Evolutionary conservation across 2,113 vertebrate genomes (phyloP).

Genomic region (Albula glossodonta): DNA sequence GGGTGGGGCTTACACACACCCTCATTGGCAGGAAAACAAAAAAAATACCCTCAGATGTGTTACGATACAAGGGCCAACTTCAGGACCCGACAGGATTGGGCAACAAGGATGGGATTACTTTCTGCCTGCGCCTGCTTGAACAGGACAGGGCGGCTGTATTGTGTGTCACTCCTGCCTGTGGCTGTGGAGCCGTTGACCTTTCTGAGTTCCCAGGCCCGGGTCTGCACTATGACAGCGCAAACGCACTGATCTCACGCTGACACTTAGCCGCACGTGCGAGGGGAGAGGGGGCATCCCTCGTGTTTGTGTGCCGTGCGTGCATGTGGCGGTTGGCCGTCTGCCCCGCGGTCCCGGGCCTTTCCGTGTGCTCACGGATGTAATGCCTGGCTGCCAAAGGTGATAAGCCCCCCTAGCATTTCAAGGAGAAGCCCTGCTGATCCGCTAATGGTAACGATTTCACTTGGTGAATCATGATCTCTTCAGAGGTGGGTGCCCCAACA

Average conservation of each 20-base stretch:
- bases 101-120: background rate
- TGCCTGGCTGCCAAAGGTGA: too few species aligned
- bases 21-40: background rate
- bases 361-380: too few species aligned
- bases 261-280: background rate
- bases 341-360: too few species aligned
- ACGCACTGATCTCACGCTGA: too few species aligned
- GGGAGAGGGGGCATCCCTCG: too few species aligned
- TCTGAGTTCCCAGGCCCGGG: background rate
- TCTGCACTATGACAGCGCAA: slow-evolving; percentile 25
- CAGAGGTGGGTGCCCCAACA: slow-evolving; percentile 9
- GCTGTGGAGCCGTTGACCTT: background rate
- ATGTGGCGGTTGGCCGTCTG: too few species aligned
- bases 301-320: too few species aligned
- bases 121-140: background rate
- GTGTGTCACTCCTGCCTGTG: background rate
- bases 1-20: background rate
- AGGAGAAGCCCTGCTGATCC: too few species aligned
- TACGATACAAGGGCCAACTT: background rate
- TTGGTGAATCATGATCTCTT: too few species aligned
- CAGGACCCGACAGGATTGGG: background rate
- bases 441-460: too few species aligned
- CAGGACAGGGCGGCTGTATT: background rate
- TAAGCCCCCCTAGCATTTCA: too few species aligned
- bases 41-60: background rate